phyloP scores from a whole-genome alignment of 2,888 invertebrate species.

The Anthophora plumipes region DNA sequence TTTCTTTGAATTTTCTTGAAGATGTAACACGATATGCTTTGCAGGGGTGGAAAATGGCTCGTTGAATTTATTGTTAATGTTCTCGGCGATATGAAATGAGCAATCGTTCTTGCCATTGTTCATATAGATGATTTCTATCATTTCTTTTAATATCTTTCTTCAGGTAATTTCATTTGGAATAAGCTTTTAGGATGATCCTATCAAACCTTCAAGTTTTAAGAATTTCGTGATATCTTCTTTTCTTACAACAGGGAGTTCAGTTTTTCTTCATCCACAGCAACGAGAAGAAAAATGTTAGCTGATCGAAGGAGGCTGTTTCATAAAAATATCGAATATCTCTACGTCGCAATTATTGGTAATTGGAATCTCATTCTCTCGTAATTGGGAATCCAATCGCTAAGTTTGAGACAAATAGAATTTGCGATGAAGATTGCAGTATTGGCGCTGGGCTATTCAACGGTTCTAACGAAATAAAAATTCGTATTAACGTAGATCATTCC shows the following conservation, averaged over 20 bases:
- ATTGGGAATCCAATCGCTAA: conserved; percentile 40
- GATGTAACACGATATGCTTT: neutral
- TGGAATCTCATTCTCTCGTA: conserved; percentile 36
- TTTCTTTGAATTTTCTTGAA: neutral
- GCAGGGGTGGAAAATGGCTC: no score
- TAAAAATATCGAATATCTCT: conserved; percentile 27
- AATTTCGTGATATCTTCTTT: neutral
- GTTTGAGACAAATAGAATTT: neutral
- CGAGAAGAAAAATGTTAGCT: neutral
- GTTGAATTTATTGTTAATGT: neutral
- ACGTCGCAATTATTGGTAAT: conserved; percentile 32
- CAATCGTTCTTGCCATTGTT: no score
- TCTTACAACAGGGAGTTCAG: neutral
- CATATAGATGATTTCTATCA: no score
- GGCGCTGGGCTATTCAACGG: neutral
- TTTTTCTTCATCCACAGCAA: neutral
- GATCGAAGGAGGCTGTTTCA: neutral
- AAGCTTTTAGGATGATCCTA: neutral
- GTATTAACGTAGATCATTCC: neutral
- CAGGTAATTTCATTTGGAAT: neutral
- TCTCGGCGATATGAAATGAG: no score
- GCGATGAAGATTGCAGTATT: conserved; percentile 8
- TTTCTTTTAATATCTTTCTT: no score
- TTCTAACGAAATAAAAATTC: conserved; percentile 3
- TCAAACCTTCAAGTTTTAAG: neutral